A percentile compares a stretch with the other conserved stretches of the same genome.
Evolutionary conservation across 2,113 vertebrate genomes (phyloP).

Genomic region (Bujurquina vittata): DNA sequence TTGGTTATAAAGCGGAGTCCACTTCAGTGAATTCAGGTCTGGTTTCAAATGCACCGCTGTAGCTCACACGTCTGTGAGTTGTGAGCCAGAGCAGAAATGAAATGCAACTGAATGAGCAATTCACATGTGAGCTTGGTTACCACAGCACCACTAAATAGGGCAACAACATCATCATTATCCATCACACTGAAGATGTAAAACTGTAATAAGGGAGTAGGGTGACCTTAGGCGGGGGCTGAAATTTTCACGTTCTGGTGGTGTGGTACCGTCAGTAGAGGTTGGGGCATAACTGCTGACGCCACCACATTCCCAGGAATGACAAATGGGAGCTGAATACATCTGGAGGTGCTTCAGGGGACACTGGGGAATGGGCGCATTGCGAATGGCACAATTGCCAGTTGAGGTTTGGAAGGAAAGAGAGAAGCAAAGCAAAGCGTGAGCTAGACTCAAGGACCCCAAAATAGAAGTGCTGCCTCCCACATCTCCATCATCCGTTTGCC

Average conservation of each 20-base stretch:
- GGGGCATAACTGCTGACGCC: conserved; percentile 78
- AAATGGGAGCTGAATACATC: conserved; percentile 79
- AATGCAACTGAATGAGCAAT: conserved; percentile 50
- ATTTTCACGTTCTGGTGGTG: conserved; percentile 40
- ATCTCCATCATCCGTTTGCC: conserved; percentile 55
- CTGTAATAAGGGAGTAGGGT: conserved; percentile 67
- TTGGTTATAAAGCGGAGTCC: neutral
- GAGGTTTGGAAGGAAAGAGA: conserved; percentile 54
- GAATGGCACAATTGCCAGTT: conserved; percentile 66
- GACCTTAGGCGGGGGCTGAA: conserved; percentile 64
- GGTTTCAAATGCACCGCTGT: conserved; percentile 1
- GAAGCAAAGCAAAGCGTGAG: conserved; percentile 30
- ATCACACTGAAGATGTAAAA: conserved; percentile 67
- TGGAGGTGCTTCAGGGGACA: conserved; percentile 72
- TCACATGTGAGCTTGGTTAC: conserved; percentile 25
- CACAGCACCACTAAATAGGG: conserved; percentile 68
- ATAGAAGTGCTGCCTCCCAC: conserved; percentile 60
- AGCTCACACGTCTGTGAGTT: conserved; percentile 8
- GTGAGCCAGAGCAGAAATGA: conserved; percentile 24
- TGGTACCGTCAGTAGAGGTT: conserved; percentile 56
- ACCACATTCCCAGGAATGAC: conserved; percentile 77
- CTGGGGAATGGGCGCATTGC: conserved; percentile 66
- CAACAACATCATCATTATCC: conserved; percentile 70
- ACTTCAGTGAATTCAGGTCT: neutral
- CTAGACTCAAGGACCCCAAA: conserved; percentile 46